Evolutionary conservation across 2,113 vertebrate species (phyloP), one percentile per base, ranked within the genome.

Genomic region (Callorhinus ursinus): DNA sequence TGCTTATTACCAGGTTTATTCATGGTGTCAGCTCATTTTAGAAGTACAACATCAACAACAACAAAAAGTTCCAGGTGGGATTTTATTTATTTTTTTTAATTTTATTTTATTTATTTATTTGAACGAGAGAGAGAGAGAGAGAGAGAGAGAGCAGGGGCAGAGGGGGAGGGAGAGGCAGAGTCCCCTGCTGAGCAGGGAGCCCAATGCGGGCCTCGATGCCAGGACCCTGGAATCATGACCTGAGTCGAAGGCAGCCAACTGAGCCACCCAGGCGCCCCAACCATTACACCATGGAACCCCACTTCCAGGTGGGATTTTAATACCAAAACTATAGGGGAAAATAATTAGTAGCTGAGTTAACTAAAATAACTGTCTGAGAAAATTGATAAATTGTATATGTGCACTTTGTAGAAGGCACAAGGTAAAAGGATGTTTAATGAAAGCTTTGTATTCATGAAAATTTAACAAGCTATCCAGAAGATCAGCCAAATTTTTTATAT

Each of bases 351-450:
- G 18, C 51, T 81, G 39, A 51, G 4, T 81, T 95, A 39, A 42
- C 21, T 88, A 72, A 94, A 95, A 85, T 81, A 21, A 93, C n/a
- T n/a, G 12, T 87, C 28, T 83, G 65, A 95, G 42, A 90, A 77
- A 51, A 95, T 51, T 61, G 33, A 84, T 71, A 90, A 85, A 82
- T 79, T 86, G 22, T 53, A 36, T 69, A 85, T 93, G 46, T 88
- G 18, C 4, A 61, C 28, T n/a, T 93, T 89, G 10, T 79, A 26
- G 46, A 46, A 85, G 18, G 16, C 42, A 69, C 39, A 87, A 28
- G 61, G 46, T 84, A 61, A 96, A 95, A 55, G 21, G 33, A 87
- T 80, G 24, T 49, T 92, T 74, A 82, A 46, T 69, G 88, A 93
- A 65, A 90, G 33, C 24, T 89, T 77, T 79, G 15, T 46, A 77